Percentiles rank a stretch among this genome's conserved stretches.
Evolutionary conservation across 2,113 vertebrate genomes (phyloP).

Genomic region (Vulpes ferrilata): DNA sequence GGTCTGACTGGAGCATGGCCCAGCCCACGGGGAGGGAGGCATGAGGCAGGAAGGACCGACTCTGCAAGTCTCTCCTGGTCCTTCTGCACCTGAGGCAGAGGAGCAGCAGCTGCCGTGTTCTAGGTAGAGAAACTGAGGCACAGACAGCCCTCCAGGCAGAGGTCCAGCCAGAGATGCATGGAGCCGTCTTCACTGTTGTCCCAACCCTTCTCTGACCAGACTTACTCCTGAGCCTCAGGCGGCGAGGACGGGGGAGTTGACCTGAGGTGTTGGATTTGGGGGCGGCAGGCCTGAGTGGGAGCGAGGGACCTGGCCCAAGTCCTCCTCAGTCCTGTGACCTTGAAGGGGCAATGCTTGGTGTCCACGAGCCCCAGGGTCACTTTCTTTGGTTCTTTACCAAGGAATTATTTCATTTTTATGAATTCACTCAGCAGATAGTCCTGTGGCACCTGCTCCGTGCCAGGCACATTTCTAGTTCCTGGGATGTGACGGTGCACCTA

Average conservation of each 20-base stretch:
- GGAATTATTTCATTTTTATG: neutral
- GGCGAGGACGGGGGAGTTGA: neutral
- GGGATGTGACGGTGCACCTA: neutral
- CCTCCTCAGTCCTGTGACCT: neutral
- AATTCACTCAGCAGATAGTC: neutral
- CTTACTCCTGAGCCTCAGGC: accelerated
- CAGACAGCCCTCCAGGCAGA: neutral
- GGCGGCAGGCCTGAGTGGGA: neutral
- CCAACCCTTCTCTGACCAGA: neutral
- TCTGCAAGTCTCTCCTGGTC: neutral
- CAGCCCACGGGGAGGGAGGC: neutral
- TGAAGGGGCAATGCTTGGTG: neutral
- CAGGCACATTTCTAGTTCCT: neutral
- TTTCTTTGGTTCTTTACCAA: neutral
- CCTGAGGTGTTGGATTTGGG: neutral
- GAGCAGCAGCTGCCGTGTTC: neutral
- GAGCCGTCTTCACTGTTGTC: neutral
- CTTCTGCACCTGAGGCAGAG: accelerated
- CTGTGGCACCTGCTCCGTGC: neutral
- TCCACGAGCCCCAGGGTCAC: neutral
- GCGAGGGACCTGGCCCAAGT: neutral
- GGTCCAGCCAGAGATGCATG: neutral
- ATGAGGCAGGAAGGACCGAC: neutral
- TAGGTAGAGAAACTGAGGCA: neutral
- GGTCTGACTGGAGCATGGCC: neutral